These are phyloP conservation scores for Hozukius guyotensis DNA, from an alignment of 2,797 vertebrate species.

Conservation along the genomic window DNA sequence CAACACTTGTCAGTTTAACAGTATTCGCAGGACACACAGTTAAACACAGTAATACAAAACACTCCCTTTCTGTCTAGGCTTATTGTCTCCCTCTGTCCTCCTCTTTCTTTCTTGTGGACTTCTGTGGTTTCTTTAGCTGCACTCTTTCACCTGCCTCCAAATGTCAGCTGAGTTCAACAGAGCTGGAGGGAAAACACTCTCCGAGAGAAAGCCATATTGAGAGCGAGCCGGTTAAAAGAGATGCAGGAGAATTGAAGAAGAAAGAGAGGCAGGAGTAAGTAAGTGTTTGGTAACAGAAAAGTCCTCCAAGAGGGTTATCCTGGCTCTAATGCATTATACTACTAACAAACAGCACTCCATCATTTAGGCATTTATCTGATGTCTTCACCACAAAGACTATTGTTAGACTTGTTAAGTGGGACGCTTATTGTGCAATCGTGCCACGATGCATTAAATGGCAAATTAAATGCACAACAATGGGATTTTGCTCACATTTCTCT, in stretches of 20 bases:
- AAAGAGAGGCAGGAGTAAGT: not conserved
- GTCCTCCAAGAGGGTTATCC: not conserved
- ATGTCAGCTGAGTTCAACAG: conserved; percentile 59
- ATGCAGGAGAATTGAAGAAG: not conserved
- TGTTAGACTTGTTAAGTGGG: conserved; percentile 2
- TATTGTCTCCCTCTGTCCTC: conserved; percentile 22
- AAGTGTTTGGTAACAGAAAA: conserved; percentile 27
- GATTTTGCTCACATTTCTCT: not conserved
- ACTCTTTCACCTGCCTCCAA: conserved; percentile 58
- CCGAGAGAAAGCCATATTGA: conserved; percentile 44
- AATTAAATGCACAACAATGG: not conserved
- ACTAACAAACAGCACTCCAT: not conserved
- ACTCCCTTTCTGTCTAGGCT: not conserved
- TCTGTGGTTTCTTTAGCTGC: conserved; percentile 55
- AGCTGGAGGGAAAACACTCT: conserved; percentile 54
- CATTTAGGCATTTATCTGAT: conserved; percentile 28
- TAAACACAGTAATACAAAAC: conserved; percentile 23
- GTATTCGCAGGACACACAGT: conserved; percentile 18
- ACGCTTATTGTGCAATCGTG: not conserved
- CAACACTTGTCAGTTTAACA: conserved; percentile 30
- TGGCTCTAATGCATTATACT: not conserved
- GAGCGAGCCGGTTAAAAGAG: conserved; percentile 35
- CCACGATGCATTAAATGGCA: not conserved
- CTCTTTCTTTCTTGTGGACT: conserved; percentile 19
- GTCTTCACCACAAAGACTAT: not conserved